Conservation (phyloP, 2,888 invertebrate species). For the Eupsilia transversa region DNA sequence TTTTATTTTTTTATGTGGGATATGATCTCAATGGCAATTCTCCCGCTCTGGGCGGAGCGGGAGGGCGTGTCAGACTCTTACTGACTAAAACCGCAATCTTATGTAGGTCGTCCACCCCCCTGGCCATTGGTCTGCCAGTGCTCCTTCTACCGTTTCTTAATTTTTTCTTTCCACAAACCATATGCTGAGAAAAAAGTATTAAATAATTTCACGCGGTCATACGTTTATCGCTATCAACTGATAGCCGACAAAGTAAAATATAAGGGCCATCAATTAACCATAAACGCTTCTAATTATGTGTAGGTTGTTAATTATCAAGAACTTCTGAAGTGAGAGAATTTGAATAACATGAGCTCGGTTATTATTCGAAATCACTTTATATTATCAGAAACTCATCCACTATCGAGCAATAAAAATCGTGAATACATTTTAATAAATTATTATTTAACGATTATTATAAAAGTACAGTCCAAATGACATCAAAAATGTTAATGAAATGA, state of each 20-base stretch:
- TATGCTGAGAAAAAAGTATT: not conserved
- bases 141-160: too few species aligned
- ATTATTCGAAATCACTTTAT: constrained; percentile 55
- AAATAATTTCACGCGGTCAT: constrained; percentile 23
- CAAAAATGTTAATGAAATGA: constrained; percentile 31
- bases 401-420: constrained; percentile 55
- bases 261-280: constrained; percentile 53
- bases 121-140: too few species aligned
- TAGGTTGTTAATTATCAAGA: constrained; percentile 50
- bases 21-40: too few species aligned
- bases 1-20: too few species aligned
- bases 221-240: constrained; percentile 17
- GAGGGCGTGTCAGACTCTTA: too few species aligned
- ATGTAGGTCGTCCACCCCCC: too few species aligned
- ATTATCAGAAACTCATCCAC: constrained; percentile 47
- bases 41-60: too few species aligned
- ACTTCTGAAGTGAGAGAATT: constrained; percentile 53
- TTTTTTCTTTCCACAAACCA: too few species aligned
- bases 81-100: too few species aligned
- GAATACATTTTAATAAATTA: constrained; percentile 66
- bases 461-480: constrained; percentile 40
- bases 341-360: constrained; percentile 58
- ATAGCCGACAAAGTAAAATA: constrained; percentile 54
- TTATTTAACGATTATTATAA: constrained; percentile 49
- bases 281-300: constrained; percentile 53